A percentile compares a stretch with the other conserved stretches of the same genome.
Conservation (phyloP, 1,140 invertebrate genomes). For the honey bee (Apis mellifera) region DNA sequence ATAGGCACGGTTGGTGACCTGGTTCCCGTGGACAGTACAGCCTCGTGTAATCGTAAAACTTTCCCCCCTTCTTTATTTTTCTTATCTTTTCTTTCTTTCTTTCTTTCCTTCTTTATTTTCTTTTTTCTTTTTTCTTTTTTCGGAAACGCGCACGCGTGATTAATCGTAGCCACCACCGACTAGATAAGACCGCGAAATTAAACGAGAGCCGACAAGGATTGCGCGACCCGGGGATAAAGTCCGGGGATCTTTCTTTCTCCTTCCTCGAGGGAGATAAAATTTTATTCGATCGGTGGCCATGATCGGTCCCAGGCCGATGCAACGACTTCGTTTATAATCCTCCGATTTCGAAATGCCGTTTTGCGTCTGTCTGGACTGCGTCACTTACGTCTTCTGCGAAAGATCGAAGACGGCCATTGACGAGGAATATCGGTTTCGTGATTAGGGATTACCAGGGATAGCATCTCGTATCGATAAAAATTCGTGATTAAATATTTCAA, state of each 20-base stretch:
- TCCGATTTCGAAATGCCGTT: slow-evolving; percentile 3
- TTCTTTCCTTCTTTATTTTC: slow-evolving; percentile 1
- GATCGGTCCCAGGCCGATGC: neutral
- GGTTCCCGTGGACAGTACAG: slow-evolving; percentile 46
- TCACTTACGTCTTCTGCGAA: neutral
- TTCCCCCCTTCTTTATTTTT: neutral
- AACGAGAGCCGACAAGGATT: slow-evolving; percentile 43
- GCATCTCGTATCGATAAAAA: no score
- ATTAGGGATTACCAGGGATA: no score
- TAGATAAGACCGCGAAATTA: slow-evolving; percentile 57
- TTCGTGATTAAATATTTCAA: no score
- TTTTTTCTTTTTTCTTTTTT: neutral
- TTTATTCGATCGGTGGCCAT: slow-evolving; percentile 29
- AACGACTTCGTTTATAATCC: slow-evolving; percentile 7
- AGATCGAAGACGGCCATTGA: neutral
- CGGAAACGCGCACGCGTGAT: slow-evolving; percentile 31
- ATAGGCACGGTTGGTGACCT: slow-evolving; percentile 31
- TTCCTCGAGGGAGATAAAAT: neutral
- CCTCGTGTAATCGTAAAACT: slow-evolving; percentile 57
- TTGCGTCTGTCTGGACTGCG: neutral
- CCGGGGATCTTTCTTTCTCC: neutral
- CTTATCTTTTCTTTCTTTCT: neutral
- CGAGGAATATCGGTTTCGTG: neutral
- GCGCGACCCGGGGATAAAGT: slow-evolving; percentile 13
- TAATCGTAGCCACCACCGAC: slow-evolving; percentile 49